Conservation (phyloP, 2,797 vertebrate genomes). For the Aplochiton taeniatus region DNA sequence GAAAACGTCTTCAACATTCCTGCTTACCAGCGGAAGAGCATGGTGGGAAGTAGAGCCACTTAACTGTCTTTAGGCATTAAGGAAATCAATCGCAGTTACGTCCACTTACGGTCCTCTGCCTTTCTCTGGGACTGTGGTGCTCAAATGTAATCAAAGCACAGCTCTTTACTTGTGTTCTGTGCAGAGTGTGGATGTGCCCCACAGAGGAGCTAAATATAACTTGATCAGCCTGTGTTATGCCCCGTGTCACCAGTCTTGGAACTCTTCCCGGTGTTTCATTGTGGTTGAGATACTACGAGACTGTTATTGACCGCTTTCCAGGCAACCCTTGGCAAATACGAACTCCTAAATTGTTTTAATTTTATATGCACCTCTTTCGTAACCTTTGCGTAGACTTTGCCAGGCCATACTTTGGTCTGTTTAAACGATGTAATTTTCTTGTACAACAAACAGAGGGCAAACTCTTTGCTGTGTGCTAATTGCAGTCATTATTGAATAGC, state of each 20-base stretch:
- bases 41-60: too few relatives aligned
- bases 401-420: too few relatives aligned
- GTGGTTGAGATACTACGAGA: not conserved
- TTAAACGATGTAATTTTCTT: too few relatives aligned
- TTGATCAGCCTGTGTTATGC: not conserved
- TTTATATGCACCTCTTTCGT: too few relatives aligned
- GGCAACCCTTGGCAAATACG: too few relatives aligned
- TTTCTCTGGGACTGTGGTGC: not conserved
- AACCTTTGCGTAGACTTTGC: too few relatives aligned
- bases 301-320: constrained; percentile 6
- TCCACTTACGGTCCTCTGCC: not conserved
- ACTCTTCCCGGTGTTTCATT: not conserved
- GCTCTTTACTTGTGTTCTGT: not conserved
- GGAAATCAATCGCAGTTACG: too few relatives aligned
- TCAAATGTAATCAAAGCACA: constrained; percentile 1
- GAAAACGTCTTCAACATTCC: too few relatives aligned
- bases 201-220: not conserved
- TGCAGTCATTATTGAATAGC: constrained; percentile 2
- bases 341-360: too few relatives aligned
- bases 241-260: constrained; percentile 9
- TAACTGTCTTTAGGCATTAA: too few relatives aligned
- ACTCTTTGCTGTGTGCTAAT: not conserved
- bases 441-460: not conserved
- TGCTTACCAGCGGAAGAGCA: too few relatives aligned
- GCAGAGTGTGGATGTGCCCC: constrained; percentile 8